phyloP scores from a whole-genome alignment of 2,113 vertebrate genomes.

The Asarcornis scutulata region DNA sequence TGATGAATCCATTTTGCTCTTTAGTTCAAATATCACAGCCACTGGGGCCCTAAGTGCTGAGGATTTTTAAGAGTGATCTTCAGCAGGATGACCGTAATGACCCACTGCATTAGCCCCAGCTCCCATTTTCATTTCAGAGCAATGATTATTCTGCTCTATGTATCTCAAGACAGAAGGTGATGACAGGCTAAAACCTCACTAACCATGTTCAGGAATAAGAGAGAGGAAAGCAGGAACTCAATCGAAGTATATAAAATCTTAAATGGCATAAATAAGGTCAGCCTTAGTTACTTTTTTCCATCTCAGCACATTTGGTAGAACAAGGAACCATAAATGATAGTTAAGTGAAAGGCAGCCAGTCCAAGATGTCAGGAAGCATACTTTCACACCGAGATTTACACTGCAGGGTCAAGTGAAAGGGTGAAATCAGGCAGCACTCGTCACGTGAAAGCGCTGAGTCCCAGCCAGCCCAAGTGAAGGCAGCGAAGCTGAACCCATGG shows the following conservation, averaged over 20 bases:
- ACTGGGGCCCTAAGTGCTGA: constrained; percentile 3
- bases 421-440: not conserved
- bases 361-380: not conserved
- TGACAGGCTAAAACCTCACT: constrained; percentile 40
- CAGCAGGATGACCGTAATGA: constrained; percentile 25
- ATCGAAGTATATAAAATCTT: constrained; percentile 35
- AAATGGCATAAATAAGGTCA: constrained; percentile 52
- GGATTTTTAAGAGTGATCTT: constrained; percentile 51
- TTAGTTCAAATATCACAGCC: not conserved
- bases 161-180: constrained; percentile 27
- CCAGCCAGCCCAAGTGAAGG: not conserved
- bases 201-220: constrained; percentile 16
- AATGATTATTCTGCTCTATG: constrained; percentile 14
- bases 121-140: constrained; percentile 58
- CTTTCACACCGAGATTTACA: not conserved
- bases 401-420: not conserved
- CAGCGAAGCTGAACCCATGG: not conserved
- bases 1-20: constrained; percentile 20
- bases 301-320: constrained; percentile 20
- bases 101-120: constrained; percentile 43
- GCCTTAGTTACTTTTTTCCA: not conserved
- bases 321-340: not conserved
- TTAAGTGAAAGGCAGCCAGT: not conserved
- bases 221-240: constrained; percentile 2
- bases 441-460: not conserved